Conservation (phyloP, 2,113 vertebrate genomes). For the Alligator mississippiensis region DNA sequence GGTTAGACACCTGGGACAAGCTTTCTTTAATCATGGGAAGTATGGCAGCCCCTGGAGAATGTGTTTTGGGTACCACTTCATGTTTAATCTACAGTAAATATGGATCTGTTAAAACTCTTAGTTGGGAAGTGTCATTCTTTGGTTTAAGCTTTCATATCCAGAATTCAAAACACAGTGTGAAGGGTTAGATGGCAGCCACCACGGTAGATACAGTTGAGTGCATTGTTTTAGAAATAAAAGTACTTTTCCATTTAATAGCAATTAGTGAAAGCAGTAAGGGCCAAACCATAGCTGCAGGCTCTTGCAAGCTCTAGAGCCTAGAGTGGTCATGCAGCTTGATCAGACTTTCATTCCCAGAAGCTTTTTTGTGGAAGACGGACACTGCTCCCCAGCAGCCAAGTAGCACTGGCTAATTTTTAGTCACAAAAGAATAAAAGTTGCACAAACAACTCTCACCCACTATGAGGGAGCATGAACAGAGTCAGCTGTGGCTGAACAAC, state of each 20-base stretch:
- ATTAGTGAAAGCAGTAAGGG: background rate
- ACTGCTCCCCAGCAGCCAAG: too few relatives aligned
- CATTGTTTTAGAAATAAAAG: background rate
- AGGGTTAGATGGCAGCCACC: background rate
- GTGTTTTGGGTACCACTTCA: background rate
- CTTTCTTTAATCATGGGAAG: rapidly evolving
- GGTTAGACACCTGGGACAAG: background rate
- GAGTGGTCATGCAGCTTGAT: background rate
- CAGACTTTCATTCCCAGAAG: background rate
- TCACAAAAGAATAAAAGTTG: too few relatives aligned
- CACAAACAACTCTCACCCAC: too few relatives aligned
- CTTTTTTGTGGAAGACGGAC: background rate
- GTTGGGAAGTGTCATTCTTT: background rate
- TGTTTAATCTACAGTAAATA: background rate
- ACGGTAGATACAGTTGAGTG: background rate
- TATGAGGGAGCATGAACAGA: too few relatives aligned
- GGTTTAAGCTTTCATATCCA: background rate
- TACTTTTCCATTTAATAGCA: background rate
- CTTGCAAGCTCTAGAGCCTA: background rate
- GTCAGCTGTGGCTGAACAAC: too few relatives aligned
- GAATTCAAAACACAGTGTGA: background rate
- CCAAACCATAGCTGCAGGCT: background rate
- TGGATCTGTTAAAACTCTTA: background rate
- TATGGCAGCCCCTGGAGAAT: background rate
- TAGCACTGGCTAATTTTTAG: too few relatives aligned